Base-by-base conservation (phyloP, 1,140 invertebrate genomes). In the Caenorhabditis latens region DNA sequence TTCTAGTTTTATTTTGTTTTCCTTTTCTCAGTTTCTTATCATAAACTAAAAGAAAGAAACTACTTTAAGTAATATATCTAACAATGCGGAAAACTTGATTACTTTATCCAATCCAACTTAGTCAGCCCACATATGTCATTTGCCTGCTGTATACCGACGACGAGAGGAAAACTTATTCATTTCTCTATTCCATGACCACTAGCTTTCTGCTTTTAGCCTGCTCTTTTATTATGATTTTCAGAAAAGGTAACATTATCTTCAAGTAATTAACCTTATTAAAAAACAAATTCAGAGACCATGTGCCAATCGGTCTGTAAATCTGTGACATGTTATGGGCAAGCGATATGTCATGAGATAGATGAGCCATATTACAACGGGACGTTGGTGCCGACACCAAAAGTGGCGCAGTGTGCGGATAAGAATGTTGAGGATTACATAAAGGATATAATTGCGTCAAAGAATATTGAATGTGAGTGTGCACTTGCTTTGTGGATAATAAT, bases 81-180 rank as follows among this genome's bases (percentile, higher is more conserved):
- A 46, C 42, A 71, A 71, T 71, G 65, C 65, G 4, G 16, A 16
- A 71, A 46, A 46, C 65, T 71, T 71, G 65, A 71, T 46, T 71
- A 46, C 7, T 71, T 46, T 19, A 13, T 46, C 43, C 65, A 19
- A 14, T 46, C 19, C 4, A 40, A 46, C 19, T 46, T 8, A 13
- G 6, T 13, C n/a, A 43, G 8, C 65, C 21, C n/a, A 24, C 19
- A 16, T 19, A 11, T n/a, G n/a, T n/a, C n/a, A n/a, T n/a, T 24
- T 14, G 42, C 65, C 42, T 46, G 42, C 21, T n/a, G 16, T 71
- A 79, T 50, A 11, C 11, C 46, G 11, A 9, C 46, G 11, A 50
- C 46, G 21, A 3, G 24, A 14, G n/a, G 13, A 58, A 63, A 32
- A 24, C 61, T 50, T 24, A 43, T 79, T 79, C 43, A 13, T 79